phyloP scores from a whole-genome alignment of 2,113 vertebrate species.

The Chunga burmeisteri region DNA sequence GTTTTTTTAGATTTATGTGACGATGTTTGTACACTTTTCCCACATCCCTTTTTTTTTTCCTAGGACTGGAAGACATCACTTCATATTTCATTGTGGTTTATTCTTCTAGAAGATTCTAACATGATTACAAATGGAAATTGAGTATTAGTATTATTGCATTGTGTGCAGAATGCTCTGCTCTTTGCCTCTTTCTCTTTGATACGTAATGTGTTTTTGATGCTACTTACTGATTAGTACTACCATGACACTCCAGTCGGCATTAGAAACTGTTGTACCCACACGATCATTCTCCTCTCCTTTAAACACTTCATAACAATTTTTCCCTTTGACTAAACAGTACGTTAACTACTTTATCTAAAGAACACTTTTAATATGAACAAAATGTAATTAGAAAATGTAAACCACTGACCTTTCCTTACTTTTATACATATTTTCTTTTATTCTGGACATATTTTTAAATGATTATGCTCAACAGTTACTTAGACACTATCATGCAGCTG shows the following conservation, averaged over 20 bases:
- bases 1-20: background rate
- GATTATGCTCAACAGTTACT: background rate
- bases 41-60: rapidly evolving
- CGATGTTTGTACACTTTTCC: rapidly evolving
- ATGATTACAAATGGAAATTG: background rate
- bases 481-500: background rate
- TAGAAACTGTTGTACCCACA: background rate
- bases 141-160: background rate
- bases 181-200: background rate
- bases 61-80: background rate
- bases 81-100: background rate
- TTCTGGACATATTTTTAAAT: background rate
- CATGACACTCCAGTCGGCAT: background rate
- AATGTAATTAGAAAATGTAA: background rate
- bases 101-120: background rate
- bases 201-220: background rate
- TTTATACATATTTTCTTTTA: background rate
- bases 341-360: background rate
- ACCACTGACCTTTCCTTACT: background rate
- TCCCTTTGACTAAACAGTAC: background rate
- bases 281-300: background rate
- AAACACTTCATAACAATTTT: background rate
- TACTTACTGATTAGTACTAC: background rate
- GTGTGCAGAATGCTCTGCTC: background rate
- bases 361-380: background rate